A percentile compares a stretch with the other conserved stretches of the same genome.
Conservation (phyloP, 2,888 invertebrate species). For the Timandra comae region DNA sequence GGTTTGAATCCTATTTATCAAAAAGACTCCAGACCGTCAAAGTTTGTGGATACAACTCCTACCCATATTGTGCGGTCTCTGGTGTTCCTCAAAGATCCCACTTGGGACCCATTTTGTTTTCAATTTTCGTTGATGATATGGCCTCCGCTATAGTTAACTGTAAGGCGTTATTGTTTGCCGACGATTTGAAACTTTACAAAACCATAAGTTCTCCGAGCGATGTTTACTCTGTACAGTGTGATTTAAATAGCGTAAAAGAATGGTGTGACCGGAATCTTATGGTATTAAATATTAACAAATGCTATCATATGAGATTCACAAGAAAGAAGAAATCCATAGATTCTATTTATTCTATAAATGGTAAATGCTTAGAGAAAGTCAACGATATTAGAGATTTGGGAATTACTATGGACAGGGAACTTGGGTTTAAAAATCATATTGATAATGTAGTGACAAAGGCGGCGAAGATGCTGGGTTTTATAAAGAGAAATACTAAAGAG, state of each 20-base stretch:
- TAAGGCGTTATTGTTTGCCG: background rate
- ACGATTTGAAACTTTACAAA: background rate
- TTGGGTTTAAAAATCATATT: slow-evolving; percentile 8
- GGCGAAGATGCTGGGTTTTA: slow-evolving; percentile 8
- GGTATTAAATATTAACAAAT: background rate
- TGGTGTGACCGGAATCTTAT: background rate
- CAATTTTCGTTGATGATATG: background rate
- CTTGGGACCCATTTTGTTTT: background rate
- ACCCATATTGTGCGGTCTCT: background rate
- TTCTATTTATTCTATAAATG: background rate
- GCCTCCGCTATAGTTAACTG: background rate
- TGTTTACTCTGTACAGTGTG: background rate
- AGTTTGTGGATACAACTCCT: background rate
- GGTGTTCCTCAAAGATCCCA: slow-evolving; percentile 1
- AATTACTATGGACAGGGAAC: slow-evolving; percentile 7
- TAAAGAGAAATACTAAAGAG: slow-evolving; percentile 9
- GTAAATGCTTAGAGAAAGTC: slow-evolving; percentile 1
- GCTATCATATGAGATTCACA: background rate
- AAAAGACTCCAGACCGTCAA: background rate
- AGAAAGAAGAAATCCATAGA: background rate
- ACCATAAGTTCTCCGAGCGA: background rate
- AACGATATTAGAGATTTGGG: slow-evolving; percentile 9
- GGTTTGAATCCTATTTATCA: background rate
- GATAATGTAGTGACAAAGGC: slow-evolving; percentile 7
- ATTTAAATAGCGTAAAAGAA: background rate